Conservation (phyloP, 2,113 vertebrate species). For the Sapajus apella region DNA sequence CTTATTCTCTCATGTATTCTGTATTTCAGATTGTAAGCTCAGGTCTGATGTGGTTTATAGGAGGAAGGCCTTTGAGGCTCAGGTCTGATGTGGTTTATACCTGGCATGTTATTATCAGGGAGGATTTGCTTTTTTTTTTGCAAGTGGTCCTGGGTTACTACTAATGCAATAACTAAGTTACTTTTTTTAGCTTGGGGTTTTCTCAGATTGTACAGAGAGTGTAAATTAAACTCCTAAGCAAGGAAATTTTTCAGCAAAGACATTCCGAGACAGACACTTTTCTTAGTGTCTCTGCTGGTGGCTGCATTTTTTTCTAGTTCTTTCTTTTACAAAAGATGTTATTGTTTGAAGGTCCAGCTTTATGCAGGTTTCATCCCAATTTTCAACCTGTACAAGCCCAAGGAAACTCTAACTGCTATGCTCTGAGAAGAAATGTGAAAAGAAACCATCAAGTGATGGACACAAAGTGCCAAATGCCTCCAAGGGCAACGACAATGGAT, state of each 20-base stretch:
- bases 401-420: neutral
- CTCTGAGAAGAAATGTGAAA: neutral
- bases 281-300: conserved; percentile 16
- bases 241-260: neutral
- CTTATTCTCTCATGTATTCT: neutral
- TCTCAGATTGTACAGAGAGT: neutral
- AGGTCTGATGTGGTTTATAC: neutral
- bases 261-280: neutral
- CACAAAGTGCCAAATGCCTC: neutral
- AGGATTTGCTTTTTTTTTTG: neutral
- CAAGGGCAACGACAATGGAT: neutral
- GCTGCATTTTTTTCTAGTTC: neutral
- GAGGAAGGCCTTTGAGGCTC: neutral
- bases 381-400: neutral
- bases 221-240: neutral
- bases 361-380: neutral
- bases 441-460: neutral
- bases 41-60: neutral
- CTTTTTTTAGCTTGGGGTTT: neutral
- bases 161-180: neutral
- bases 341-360: neutral
- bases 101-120: neutral
- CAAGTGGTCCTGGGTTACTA: neutral
- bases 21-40: neutral
- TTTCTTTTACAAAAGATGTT: neutral